Percentiles rank a stretch among this genome's conserved stretches.
Conservation (phyloP, 1,140 invertebrate species). For the Drosophila bipectinata region DNA sequence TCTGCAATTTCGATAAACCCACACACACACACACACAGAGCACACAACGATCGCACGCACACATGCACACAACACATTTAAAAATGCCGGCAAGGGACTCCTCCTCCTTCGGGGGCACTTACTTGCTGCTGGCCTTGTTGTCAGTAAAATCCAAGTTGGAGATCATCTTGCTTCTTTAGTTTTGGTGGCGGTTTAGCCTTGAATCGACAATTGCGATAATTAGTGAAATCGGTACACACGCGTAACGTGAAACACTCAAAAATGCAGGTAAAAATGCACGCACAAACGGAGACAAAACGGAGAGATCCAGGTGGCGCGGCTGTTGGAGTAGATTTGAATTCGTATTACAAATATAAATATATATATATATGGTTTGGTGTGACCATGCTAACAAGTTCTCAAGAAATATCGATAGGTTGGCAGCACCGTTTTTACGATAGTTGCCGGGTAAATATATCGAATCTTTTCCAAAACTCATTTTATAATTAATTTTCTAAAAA, state of each 20-base stretch:
- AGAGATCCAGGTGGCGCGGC: slow-evolving; percentile 12
- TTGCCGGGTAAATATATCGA: too few species aligned
- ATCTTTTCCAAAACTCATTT: too few species aligned
- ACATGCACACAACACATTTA: slow-evolving; percentile 7
- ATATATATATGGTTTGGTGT: too few species aligned
- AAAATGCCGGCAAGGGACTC: slow-evolving; percentile 44
- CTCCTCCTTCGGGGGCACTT: slow-evolving; percentile 46
- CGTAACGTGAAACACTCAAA: slow-evolving; percentile 27
- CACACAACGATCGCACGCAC: slow-evolving; percentile 13
- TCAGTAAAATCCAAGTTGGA: slow-evolving; percentile 71
- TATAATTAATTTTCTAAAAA: too few species aligned
- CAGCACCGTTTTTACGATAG: too few species aligned
- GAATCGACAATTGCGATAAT: slow-evolving; percentile 4
- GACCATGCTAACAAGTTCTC: too few species aligned
- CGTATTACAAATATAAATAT: too few species aligned
- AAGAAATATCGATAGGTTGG: too few species aligned
- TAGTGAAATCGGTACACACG: slow-evolving; percentile 28
- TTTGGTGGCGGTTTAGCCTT: slow-evolving; percentile 5
- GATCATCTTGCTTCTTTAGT: slow-evolving; percentile 60
- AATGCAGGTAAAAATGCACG: slow-evolving; percentile 23
- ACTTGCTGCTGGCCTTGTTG: slow-evolving; percentile 77
- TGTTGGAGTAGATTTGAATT: slow-evolving; percentile 9
- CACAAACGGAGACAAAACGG: not conserved
- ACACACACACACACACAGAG: slow-evolving; percentile 9
- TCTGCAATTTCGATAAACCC: slow-evolving; percentile 28